Evolutionary conservation across 2,797 vertebrate species (phyloP).

Genomic region (Karalla daura): DNA sequence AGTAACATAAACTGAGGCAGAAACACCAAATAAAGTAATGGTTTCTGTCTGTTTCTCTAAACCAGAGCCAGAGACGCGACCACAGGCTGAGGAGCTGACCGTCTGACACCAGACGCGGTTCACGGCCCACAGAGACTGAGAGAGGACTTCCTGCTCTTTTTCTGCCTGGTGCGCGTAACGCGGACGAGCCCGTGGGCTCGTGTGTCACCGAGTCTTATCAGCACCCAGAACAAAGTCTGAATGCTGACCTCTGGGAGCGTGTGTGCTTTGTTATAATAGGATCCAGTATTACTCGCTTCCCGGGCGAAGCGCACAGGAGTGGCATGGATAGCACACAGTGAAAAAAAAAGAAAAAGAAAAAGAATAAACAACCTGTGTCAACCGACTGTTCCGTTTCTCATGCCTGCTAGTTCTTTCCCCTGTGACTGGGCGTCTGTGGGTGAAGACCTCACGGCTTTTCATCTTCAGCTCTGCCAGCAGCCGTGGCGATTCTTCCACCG

Average conservation of each 20-base stretch:
- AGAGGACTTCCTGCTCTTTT: neutral
- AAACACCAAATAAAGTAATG: neutral
- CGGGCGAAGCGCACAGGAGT: conserved; percentile 61
- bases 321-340: conserved; percentile 27
- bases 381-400: neutral
- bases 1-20: accelerated
- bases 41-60: neutral
- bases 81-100: conserved; percentile 12
- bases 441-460: neutral
- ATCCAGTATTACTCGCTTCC: conserved; percentile 43
- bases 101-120: conserved; percentile 40
- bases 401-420: neutral
- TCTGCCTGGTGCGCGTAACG: neutral
- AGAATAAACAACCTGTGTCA: conserved; percentile 35
- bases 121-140: no score
- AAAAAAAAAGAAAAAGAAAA: conserved; percentile 19
- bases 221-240: conserved; percentile 37
- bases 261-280: conserved; percentile 41
- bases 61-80: conserved; percentile 21
- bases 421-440: neutral
- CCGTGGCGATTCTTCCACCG: conserved; percentile 15
- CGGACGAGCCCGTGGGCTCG: neutral
- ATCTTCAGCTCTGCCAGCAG: conserved; percentile 3
- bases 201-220: neutral
- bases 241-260: neutral